These are phyloP conservation scores for Bubo bubo DNA, from an alignment of 2,113 vertebrate species.

Conservation along the genomic window DNA sequence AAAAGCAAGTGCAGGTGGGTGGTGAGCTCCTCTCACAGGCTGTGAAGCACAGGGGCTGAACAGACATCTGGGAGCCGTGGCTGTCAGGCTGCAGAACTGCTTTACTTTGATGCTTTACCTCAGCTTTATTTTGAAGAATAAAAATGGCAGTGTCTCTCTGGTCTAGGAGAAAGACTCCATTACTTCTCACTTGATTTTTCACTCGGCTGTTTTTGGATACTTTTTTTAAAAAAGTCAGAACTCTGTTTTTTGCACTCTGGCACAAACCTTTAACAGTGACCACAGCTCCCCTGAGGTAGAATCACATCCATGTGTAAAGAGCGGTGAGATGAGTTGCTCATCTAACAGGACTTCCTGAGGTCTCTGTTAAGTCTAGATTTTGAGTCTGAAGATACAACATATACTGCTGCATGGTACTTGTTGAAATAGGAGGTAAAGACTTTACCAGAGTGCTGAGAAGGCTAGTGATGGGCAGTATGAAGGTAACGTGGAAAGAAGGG, in stretches of 20 bases:
- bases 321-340: background rate
- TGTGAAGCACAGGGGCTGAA: constrained; percentile 1
- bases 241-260: background rate
- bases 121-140: constrained; percentile 32
- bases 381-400: background rate
- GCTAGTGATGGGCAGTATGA: background rate
- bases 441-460: background rate
- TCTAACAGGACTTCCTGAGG: background rate
- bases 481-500: background rate
- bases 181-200: background rate
- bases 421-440: background rate
- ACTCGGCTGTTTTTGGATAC: background rate
- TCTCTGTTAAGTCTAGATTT: background rate
- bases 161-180: background rate
- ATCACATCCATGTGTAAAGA: background rate
- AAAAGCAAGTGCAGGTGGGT: constrained; percentile 19
- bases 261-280: background rate
- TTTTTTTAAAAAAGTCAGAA: background rate
- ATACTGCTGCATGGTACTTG: background rate
- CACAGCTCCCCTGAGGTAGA: constrained; percentile 4
- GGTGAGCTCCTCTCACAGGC: background rate
- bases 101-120: constrained; percentile 49
- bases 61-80: background rate
- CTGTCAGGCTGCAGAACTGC: background rate
- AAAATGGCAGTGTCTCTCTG: background rate